Evolutionary conservation across 2,888 invertebrate genomes (phyloP), one percentile per base, ranked within the genome.

Genomic region (Drosophila histrio): DNA sequence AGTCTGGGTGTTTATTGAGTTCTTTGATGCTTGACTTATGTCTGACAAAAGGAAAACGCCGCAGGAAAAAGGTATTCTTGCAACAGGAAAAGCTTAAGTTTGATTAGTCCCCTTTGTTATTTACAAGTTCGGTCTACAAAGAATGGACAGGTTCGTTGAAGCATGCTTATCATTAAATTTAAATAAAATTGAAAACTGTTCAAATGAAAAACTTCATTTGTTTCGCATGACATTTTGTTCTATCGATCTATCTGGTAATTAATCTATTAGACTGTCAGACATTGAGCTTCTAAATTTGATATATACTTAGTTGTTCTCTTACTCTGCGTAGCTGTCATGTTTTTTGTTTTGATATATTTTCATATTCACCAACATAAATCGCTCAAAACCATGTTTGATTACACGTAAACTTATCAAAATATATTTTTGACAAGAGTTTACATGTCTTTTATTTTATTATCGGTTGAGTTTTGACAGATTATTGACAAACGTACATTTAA

Each of bases 1-100:
- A 17, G 36, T 26, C 17, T 38, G n/a, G 24, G 53, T 53, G 36
- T 61, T 47, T 60, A 83, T 79, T 83, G 64, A 76, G 65, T 87
- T 69, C 80, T 72, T 65, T 49, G 60, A 54, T 77, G 63, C 67
- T 75, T 74, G 86, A 85, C 79, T 87, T 85, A 47, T 74, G 64
- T 39, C 36, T 15, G 43, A 58, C 41, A 58, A 53, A 60, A 30
- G 38, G 8, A 28, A 39, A 32, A 36, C 22, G 52, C 7, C 36
- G 1, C 19, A 17, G 15, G 34, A 38, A 28, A 28, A 58, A 49
- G 53, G 22, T 58, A 57, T 49, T 36, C 22, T 11, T n/a, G 15
- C 9, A 26, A 17, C 7, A 47, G 43, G 19, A 58, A 41, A n/a
- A 53, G 19, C 47, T 57, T 43, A 22, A 36, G 28, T 47, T 69